These are phyloP conservation scores for Mercenaria mercenaria DNA, from an alignment of 1,140 invertebrate species.

Conservation along the genomic window DNA sequence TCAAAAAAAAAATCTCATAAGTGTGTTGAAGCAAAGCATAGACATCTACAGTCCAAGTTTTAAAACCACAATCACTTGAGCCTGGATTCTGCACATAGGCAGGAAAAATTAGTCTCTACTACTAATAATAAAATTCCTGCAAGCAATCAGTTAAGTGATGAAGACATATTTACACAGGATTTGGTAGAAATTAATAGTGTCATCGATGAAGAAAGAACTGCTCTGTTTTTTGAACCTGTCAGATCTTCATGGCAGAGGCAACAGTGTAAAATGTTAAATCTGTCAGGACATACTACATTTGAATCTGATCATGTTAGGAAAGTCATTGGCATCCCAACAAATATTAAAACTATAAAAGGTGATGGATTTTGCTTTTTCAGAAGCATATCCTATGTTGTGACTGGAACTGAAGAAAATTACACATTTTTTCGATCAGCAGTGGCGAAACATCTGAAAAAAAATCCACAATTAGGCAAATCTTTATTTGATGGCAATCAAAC, in stretches of 20 bases:
- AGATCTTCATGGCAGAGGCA: background rate
- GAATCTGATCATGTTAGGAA: background rate
- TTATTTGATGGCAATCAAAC: background rate
- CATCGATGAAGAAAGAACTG: background rate
- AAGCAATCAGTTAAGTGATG: no score
- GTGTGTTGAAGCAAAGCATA: no score
- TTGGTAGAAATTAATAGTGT: no score
- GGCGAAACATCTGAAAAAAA: background rate
- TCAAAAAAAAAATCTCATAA: background rate
- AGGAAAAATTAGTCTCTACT: no score
- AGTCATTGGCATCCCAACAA: background rate
- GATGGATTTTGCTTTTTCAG: slow-evolving; percentile 12
- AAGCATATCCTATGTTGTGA: background rate
- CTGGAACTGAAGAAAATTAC: background rate
- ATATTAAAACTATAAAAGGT: background rate
- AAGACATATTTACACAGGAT: no score
- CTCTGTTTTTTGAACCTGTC: background rate
- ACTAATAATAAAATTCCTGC: no score
- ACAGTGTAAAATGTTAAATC: background rate
- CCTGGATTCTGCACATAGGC: no score
- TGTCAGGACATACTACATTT: background rate
- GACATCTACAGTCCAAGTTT: no score
- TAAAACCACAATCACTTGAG: no score
- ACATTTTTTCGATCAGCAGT: background rate
- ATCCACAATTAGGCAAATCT: background rate